Conservation (phyloP, 23 tunicate genomes). For the Botrylloides violaceus region DNA sequence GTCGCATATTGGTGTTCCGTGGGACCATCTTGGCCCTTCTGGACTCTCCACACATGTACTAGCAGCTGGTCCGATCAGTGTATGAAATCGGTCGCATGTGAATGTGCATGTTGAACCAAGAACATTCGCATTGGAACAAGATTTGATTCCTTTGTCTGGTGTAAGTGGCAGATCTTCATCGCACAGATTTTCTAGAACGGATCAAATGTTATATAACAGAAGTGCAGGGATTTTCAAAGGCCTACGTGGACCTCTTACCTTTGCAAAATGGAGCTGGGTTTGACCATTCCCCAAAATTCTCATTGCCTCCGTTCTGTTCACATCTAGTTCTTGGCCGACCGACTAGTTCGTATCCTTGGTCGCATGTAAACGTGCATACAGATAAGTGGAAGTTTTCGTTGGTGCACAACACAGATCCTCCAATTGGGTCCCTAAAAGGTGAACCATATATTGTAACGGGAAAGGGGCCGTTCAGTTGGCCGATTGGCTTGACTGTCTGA, state of each 20-base stretch:
- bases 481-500: too few relatives aligned
- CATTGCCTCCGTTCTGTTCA: conserved; percentile 13
- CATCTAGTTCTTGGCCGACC: conserved; percentile 24
- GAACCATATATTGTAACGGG: not conserved
- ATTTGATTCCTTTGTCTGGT: conserved; percentile 49
- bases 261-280: conserved; percentile 12
- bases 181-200: conserved; percentile 37
- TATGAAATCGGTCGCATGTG: conserved; percentile 55
- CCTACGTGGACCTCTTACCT: not conserved
- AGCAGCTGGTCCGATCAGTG: conserved; percentile 39
- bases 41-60: conserved; percentile 30
- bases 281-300: conserved; percentile 8
- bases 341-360: conserved; percentile 24
- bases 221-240: not conserved
- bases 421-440: conserved; percentile 6
- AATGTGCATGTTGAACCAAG: conserved; percentile 73
- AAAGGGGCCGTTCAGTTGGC: too few relatives aligned
- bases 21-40: conserved; percentile 37
- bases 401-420: conserved; percentile 25
- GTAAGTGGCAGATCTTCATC: conserved; percentile 33
- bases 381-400: conserved; percentile 36
- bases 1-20: conserved; percentile 53
- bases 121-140: conserved; percentile 59
- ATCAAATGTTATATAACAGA: not conserved
- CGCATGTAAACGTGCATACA: conserved; percentile 22